phyloP scores from a whole-genome alignment of 2,888 invertebrate genomes.

The Drosophila nr. fundita region DNA sequence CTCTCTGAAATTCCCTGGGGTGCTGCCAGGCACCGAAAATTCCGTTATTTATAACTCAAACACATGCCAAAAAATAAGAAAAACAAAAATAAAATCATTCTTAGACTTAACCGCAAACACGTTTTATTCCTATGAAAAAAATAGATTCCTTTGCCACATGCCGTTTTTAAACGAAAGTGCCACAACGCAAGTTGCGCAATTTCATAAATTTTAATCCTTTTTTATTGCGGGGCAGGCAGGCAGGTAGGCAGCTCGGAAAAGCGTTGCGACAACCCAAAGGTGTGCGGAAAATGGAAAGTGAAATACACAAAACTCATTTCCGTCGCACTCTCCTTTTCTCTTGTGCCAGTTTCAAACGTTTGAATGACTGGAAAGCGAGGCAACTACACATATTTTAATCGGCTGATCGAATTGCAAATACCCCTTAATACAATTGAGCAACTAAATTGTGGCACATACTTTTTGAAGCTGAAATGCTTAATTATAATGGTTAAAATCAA shows the following conservation, averaged over 20 bases:
- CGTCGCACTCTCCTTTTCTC: conserved; percentile 42
- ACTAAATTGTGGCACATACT: neutral
- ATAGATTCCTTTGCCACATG: conserved; percentile 50
- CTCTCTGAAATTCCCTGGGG: conserved; percentile 17
- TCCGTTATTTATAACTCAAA: conserved; percentile 62
- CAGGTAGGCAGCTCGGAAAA: conserved; percentile 4
- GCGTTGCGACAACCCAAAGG: conserved; percentile 29
- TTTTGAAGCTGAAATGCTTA: neutral
- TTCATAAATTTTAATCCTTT: conserved; percentile 81
- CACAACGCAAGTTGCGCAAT: conserved; percentile 69
- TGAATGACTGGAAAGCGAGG: neutral
- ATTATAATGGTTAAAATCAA: neutral
- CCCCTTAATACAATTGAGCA: conserved; percentile 11
- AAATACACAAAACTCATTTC: conserved; percentile 78
- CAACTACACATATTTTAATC: conserved; percentile 1
- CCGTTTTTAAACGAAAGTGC: conserved; percentile 49
- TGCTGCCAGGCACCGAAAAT: conserved; percentile 19
- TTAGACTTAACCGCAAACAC: conserved; percentile 63
- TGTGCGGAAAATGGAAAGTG: conserved; percentile 69
- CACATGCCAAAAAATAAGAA: conserved; percentile 17
- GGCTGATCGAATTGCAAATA: neutral
- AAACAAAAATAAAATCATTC: conserved; percentile 1
- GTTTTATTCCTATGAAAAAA: conserved; percentile 23
- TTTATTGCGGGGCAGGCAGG: conserved; percentile 61
- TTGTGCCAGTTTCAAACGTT: conserved; percentile 3